These are phyloP conservation scores for Hipparchia sbordonii DNA, from an alignment of 2,888 invertebrate genomes.

Conservation along the genomic window DNA sequence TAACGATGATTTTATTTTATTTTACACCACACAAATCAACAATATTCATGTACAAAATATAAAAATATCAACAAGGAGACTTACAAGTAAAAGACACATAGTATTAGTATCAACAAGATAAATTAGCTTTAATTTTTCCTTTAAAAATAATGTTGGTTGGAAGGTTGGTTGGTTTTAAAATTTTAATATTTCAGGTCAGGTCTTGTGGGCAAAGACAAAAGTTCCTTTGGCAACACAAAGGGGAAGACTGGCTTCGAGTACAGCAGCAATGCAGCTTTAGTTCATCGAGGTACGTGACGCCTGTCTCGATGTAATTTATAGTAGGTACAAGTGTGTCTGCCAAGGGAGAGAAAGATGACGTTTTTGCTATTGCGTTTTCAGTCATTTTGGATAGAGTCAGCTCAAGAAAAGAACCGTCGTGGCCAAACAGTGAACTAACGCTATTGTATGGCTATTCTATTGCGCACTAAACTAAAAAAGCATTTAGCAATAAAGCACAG, in stretches of 20 bases:
- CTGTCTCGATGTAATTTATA: conserved; percentile 6
- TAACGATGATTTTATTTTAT: no score
- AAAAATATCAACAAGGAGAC: no score
- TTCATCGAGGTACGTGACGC: conserved; percentile 9
- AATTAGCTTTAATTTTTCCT: not conserved
- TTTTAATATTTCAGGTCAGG: conserved; percentile 1
- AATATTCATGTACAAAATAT: no score
- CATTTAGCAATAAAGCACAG: no score
- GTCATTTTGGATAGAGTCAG: not conserved
- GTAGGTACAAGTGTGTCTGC: not conserved
- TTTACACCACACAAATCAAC: no score
- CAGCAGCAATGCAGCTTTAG: conserved; percentile 12
- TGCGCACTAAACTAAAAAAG: no score
- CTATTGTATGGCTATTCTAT: not conserved
- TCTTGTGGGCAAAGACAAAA: conserved; percentile 6
- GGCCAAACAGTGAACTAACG: no score
- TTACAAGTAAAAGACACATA: no score
- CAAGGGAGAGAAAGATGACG: not conserved
- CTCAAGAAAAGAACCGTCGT: no score
- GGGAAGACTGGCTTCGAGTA: conserved; percentile 5
- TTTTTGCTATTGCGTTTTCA: not conserved
- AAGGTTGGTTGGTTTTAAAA: not conserved
- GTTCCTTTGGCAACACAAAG: conserved; percentile 15
- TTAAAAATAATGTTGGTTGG: not conserved
- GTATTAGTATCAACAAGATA: not conserved